Base-by-base conservation (phyloP, 2,888 invertebrate genomes). In the Drosophila macrospina region DNA sequence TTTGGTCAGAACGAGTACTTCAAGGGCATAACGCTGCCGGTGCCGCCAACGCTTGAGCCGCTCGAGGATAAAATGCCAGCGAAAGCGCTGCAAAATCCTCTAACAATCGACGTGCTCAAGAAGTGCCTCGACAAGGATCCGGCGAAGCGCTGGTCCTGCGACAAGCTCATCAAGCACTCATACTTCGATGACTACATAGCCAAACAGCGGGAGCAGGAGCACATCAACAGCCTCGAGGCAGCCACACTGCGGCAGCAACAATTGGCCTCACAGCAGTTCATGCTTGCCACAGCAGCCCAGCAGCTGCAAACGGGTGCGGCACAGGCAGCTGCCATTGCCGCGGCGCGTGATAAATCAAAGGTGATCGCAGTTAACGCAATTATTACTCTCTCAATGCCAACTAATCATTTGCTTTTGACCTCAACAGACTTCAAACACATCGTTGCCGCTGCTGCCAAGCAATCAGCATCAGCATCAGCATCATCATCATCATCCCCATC, bases 81-180 rank as follows among this genome's bases (percentile, higher is more conserved):
- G 80, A 95, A 95, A 90, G 94, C 95, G 62, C 89, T 93, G 81
- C 93, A 93, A 86, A 95, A 94, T 85, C 94, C 95, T 60, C 93
- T 95, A 45, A 95, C 96, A 44, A 93, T 97, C 91, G 97, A 98
- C 92, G 97, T 98, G 92, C 93, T 98, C 89, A 95, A 96, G 96
- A 97, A 96, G 95, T 99, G 99, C 92, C 93, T 99, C 79, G 97
- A 98, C 92, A 98, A 98, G 92, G 98, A 99, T 92, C 99, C 99
- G 0, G 94, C 95, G 70, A 95, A 96, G 91, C 94, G 99, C 86
- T 97, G 97, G 96, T 96, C 97, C 1, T 98, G 98, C 92, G 97
- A 97, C 79, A 97, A 98, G 91, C 93, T 99, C 44, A 93, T 98
- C 57, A 94, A 95, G 73, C 99, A 99, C 92, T 94, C 95, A 6